Evolutionary conservation across 1,140 invertebrate species (phyloP).

Genomic region (Polypedilum pembai): DNA sequence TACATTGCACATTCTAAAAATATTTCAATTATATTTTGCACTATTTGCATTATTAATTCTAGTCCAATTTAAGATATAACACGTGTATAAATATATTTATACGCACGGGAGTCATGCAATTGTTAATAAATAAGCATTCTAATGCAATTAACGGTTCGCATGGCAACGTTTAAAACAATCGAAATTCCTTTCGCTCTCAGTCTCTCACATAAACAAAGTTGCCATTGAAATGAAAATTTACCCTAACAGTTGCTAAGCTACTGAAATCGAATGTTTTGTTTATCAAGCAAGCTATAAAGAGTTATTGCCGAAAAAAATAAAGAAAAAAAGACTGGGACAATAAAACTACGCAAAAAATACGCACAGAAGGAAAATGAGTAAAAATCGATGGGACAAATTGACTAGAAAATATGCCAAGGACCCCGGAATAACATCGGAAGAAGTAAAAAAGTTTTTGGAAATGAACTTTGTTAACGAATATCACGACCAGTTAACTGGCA

Average conservation of each 20-base stretch:
- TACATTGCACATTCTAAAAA: too few species aligned
- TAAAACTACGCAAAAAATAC: not conserved
- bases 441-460: slow-evolving; percentile 2
- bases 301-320: not conserved
- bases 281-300: not conserved
- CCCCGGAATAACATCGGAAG: not conserved
- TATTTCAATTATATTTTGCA: too few species aligned
- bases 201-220: not conserved
- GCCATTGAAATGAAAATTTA: not conserved
- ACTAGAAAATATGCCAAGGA: not conserved
- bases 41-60: too few species aligned
- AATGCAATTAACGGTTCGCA: too few species aligned
- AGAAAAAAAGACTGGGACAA: not conserved
- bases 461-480: not conserved
- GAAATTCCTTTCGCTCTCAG: not conserved
- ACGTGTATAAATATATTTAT: too few species aligned
- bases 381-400: slow-evolving; percentile 22
- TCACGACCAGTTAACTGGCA: not conserved
- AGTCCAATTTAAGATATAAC: too few species aligned
- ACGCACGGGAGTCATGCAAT: too few species aligned
- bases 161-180: not conserved
- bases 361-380: not conserved
- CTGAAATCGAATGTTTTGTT: not conserved
- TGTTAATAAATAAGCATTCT: too few species aligned
- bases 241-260: not conserved